These are phyloP conservation scores for Acrobasis consociella DNA, from an alignment of 2,888 invertebrate species.

Conservation along the genomic window DNA sequence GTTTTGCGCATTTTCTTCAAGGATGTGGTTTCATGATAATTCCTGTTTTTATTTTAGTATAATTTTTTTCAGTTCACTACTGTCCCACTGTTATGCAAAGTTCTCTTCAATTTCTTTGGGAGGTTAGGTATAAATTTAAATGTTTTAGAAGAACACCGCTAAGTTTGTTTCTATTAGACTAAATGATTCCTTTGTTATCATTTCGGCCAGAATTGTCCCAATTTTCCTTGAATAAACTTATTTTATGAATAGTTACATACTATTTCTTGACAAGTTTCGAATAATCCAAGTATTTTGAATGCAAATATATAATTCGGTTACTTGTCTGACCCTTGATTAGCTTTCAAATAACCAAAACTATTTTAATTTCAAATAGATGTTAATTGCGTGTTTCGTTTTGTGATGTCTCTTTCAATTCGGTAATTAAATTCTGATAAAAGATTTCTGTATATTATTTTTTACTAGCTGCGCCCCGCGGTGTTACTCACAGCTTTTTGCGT, in stretches of 20 bases:
- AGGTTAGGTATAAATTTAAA: too few relatives aligned
- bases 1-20: too few relatives aligned
- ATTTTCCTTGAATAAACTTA: not conserved
- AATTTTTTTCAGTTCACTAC: too few relatives aligned
- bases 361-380: not conserved
- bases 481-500: too few relatives aligned
- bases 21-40: too few relatives aligned
- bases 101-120: too few relatives aligned
- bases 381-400: not conserved
- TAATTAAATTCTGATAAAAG: not conserved
- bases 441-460: too few relatives aligned
- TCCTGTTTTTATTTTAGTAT: too few relatives aligned
- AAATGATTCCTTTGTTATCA: constrained; percentile 15
- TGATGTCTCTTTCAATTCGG: not conserved
- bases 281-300: not conserved
- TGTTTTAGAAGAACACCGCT: not conserved
- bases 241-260: constrained; percentile 13
- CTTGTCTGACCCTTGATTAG: not conserved
- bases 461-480: too few relatives aligned
- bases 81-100: too few relatives aligned
- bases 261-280: not conserved
- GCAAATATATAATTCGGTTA: not conserved
- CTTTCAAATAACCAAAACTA: not conserved
- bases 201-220: constrained; percentile 15
- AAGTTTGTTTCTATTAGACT: not conserved